Evolutionary conservation across 2,113 vertebrate species (phyloP), one percentile per base, ranked within the genome.

Genomic region (Arothron firmamentum): DNA sequence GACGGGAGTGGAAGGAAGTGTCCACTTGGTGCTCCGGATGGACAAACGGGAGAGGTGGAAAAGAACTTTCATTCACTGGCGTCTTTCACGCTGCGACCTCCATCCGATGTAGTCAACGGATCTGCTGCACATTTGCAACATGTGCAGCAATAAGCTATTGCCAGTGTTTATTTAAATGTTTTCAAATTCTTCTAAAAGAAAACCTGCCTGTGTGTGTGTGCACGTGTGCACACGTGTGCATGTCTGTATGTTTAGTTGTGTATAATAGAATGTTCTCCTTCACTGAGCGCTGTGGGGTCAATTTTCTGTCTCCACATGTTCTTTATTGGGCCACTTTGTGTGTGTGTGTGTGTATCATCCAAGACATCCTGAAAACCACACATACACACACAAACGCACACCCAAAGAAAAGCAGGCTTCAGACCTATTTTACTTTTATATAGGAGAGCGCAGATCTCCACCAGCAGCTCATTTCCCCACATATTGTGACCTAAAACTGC

Each of bases 231-330:
- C 11, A 11, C 16, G 45, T 17, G 16, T n/a, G 45, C 12, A 17
- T 65, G 56, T 49, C 57, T 58, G 59, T 19, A 16, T 50, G 58
- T 5, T 21, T 52, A 34, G 56, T 21, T 49, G 62, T 73, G 65
- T 54, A 70, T 78, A 80, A 81, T 79, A 70, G 65, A 72, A 80
- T 83, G 74, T 74, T 77, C 59, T 79, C 74, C 78, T 83, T 69
- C 53, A 10, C 56, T 72, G 78, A 80, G 79, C 78, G 75, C 79
- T 77, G 72, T 54, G 58, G 62, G 73, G 67, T 67, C 74, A 75
- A 64, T 77, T 69, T 70, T 82, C 66, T 73, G 60, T 70, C 62
- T 80, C 72, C 77, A 78, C 73, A 76, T 67, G 67, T 56, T 68
- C 67, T 76, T 76, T 74, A 82, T 76, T 72, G 71, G 76, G 72